Base-by-base conservation (phyloP, 2,888 invertebrate species). In the Dicyrtomina minuta region DNA sequence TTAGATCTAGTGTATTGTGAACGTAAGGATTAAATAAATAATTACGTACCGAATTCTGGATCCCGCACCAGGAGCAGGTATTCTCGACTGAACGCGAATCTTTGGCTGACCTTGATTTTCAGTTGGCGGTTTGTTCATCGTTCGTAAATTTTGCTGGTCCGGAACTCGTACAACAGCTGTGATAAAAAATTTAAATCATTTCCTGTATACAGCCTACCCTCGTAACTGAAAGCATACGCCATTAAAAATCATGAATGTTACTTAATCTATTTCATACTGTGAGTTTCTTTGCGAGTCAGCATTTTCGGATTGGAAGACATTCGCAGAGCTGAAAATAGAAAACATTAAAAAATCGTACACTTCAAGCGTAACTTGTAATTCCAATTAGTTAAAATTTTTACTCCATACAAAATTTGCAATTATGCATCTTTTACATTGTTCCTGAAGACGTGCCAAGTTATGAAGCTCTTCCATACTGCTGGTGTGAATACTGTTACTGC, bases 401-500 rank as follows among this genome's bases (percentile, higher is more conserved):
- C 15, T 46, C 15, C n/a, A n/a, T n/a, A n/a, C n/a, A 17, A 17
- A 46, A 46, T 4, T 46, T 17, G n/a, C 3, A 46, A 46, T 6
- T 12, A 46, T 17, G n/a, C 13, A 20, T 15, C 1, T 66, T 15
- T 33, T 33, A 33, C 61, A 56, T 62, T 68, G 68, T 41, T 68
- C 68, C 51, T 68, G 68, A 17, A 55, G 61, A n/a, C 68, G 41
- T n/a, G 68, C 68, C 33, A 68, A 53, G 27, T 61, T 61, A 26
- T 68, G 68, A n/a, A 68, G 53, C 44, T 68, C 68, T 44, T 68
- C 68, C 68, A 68, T 68, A 46, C 68, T 68, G 26, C 60, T 68
- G 22, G 53, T 68, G 44, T 68, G 68, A 68, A 68, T 68, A 55
- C 68, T 68, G 53, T 61, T 68, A 33, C 61, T 68, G 43, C 68